phyloP scores from a whole-genome alignment of 2,888 invertebrate species.

The Seira ritae region DNA sequence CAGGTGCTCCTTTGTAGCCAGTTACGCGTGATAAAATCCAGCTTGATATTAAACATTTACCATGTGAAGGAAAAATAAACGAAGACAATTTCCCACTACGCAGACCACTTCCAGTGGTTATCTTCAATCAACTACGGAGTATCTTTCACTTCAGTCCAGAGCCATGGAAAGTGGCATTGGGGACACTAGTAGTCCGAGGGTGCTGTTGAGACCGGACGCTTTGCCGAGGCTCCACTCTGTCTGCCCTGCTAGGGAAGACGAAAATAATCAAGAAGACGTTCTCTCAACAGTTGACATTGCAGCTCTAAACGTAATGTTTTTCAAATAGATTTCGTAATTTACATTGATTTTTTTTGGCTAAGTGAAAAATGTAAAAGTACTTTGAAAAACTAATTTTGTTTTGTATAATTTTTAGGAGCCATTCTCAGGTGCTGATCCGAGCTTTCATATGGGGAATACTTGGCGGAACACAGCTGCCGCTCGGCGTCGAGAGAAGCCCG shows the following conservation, averaged over 20 bases:
- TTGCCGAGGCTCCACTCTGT: constrained; percentile 73
- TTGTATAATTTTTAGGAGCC: constrained; percentile 50
- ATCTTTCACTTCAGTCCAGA: background rate
- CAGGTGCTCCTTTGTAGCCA: too few species aligned
- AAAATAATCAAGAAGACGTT: constrained; percentile 81
- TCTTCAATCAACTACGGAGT: background rate
- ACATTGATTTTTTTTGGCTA: too few species aligned
- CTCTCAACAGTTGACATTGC: constrained; percentile 83
- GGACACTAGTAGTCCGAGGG: constrained; percentile 56
- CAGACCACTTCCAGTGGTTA: background rate
- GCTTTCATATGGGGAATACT: constrained; percentile 60
- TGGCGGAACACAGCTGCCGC: constrained; percentile 69
- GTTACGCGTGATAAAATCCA: too few species aligned
- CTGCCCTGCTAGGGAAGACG: constrained; percentile 75
- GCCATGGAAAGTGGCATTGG: constrained; percentile 52
- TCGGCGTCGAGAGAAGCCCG: constrained; percentile 55
- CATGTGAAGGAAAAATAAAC: background rate
- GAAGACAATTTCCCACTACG: background rate
- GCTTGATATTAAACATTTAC: too few species aligned
- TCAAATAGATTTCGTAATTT: too few species aligned
- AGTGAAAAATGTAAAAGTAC: too few species aligned
- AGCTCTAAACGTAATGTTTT: constrained; percentile 80
- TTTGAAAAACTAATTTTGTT: too few species aligned
- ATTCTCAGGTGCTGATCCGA: constrained; percentile 55
- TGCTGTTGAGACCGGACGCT: constrained; percentile 64